Base-by-base conservation (phyloP, 2,113 vertebrate species). In the Periophthalmodon schlosseri region DNA sequence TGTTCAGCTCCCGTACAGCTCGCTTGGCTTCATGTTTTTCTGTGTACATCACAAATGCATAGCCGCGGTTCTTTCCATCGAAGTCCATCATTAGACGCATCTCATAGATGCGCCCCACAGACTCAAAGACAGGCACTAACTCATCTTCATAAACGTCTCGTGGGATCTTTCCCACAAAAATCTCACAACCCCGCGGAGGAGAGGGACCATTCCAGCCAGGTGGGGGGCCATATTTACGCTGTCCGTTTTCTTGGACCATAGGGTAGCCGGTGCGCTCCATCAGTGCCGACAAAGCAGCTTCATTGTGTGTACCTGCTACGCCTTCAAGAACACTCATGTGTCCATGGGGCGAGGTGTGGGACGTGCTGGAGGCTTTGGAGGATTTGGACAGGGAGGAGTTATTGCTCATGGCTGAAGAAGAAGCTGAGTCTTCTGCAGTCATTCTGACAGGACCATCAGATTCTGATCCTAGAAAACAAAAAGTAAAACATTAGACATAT, bases 41-140 rank as follows among this genome's bases (percentile, higher is more conserved):
- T 0, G 97, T 96, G 92, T 97, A 99, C 95, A 96, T 99, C 69
- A 99, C 97, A 0, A 99, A 99, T 39, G 98, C 97, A 0, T 99
- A 99, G 57, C 98, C 98, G 0, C 98, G 94, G 91, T 99, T 99
- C 91, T 98, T 99, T 57, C 98, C 98, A 0, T 99, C 98, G 10
- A 99, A 99, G 91, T 99, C 98, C 98, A 99, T 99, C 98, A 99
- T 99, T 72, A 99, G 89, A 15, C 98, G 97, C 96, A 99, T 97
- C 93, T 99, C 98, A 0, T 99, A 99, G 93, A 99, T 98, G 74
- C 95, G 95, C 7, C 98, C 98, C 0, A 96, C 96, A 0, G 94
- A 81, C 91, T 99, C 97, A 0, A 99, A 99, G 72, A 98, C 96
- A 0, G 98, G 98, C 50, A 99, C 97, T 0, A 99, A 91, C 90